Evolutionary conservation across 2,113 vertebrate genomes (phyloP).

Genomic region (Brachionichthys hirsutus): DNA sequence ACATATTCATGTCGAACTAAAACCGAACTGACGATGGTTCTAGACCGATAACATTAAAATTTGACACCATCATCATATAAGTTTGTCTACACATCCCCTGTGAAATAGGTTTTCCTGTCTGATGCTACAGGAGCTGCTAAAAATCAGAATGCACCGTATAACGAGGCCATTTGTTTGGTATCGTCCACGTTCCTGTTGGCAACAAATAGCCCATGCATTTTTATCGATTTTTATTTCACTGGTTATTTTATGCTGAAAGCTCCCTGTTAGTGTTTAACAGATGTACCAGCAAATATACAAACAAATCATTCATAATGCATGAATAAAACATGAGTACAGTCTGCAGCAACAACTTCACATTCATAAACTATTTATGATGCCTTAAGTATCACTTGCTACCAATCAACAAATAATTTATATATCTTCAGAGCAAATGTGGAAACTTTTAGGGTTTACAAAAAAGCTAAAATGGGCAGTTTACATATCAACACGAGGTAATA

Average conservation of each 20-base stretch:
- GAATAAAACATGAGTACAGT: slow-evolving; percentile 23
- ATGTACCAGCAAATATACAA: slow-evolving; percentile 23
- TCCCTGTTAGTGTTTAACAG: slow-evolving; percentile 17
- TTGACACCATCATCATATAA: not conserved
- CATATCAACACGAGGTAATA: not conserved
- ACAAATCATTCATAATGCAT: slow-evolving; percentile 32
- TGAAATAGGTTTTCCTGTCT: no score
- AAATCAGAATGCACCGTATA: no score
- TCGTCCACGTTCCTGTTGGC: not conserved
- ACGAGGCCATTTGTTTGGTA: no score
- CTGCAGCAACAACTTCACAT: slow-evolving; percentile 26
- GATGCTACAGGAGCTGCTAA: no score
- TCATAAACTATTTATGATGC: slow-evolving; percentile 38
- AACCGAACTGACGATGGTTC: not conserved
- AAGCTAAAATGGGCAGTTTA: not conserved
- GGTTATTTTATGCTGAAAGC: no score
- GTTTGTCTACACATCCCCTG: no score
- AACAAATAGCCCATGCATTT: not conserved
- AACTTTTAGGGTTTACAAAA: not conserved
- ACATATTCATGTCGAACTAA: not conserved
- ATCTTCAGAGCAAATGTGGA: slow-evolving; percentile 3
- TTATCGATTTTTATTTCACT: not conserved
- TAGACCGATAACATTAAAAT: not conserved
- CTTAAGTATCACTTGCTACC: slow-evolving; percentile 23
- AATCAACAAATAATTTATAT: slow-evolving; percentile 27